A percentile compares a stretch with the other conserved stretches of the same genome.
These are phyloP conservation scores for Thyatira batis DNA, from an alignment of 2,888 invertebrate genomes.

Conservation along the genomic window DNA sequence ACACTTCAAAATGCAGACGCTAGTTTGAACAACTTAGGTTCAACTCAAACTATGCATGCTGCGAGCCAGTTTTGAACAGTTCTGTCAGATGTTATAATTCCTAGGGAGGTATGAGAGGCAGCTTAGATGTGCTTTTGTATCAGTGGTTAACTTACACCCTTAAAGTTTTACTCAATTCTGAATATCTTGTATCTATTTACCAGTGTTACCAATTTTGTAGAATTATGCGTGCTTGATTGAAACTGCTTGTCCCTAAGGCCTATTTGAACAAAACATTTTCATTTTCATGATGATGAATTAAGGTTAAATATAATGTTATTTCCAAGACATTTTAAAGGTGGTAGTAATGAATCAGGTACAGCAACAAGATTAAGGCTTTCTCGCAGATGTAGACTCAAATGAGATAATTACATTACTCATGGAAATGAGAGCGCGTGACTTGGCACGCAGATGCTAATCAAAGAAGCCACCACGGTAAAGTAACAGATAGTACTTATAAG, in stretches of 20 bases:
- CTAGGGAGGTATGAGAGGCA: constrained; percentile 18
- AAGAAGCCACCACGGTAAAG: background rate
- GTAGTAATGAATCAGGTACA: background rate
- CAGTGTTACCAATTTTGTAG: too few species aligned
- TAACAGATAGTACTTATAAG: background rate
- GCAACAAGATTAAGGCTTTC: background rate
- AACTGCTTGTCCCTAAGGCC: too few species aligned
- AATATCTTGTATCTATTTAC: too few species aligned
- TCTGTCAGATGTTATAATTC: constrained; percentile 33
- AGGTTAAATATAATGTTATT: too few species aligned
- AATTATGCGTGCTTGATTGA: too few species aligned
- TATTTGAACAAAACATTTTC: too few species aligned
- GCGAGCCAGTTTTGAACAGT: constrained; percentile 33
- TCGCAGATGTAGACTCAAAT: background rate
- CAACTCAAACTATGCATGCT: constrained; percentile 41
- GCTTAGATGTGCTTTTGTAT: constrained; percentile 9
- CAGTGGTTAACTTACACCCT: constrained; percentile 6
- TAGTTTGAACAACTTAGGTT: constrained; percentile 45
- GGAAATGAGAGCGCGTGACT: background rate
- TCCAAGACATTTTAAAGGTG: too few species aligned
- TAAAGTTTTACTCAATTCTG: too few species aligned
- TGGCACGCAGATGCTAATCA: background rate
- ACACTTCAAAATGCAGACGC: constrained; percentile 45
- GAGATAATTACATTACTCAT: background rate
- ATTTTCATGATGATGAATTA: too few species aligned